Base-by-base conservation (phyloP, 1,140 invertebrate genomes). In the Calephelis nemesis region DNA sequence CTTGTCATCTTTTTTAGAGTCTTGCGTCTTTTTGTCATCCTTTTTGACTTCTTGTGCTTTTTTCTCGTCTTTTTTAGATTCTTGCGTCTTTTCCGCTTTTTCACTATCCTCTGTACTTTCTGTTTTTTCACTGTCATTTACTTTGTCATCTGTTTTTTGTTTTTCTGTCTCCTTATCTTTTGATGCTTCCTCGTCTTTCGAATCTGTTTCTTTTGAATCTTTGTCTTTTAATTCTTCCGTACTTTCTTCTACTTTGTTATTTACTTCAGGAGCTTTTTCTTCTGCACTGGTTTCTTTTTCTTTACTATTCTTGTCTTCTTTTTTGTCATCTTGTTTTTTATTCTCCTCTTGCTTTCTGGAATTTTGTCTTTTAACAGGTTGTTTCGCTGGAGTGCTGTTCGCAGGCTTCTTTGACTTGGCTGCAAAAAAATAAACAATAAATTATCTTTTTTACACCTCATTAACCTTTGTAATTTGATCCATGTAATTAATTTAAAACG, bases 371-470 rank as follows among this genome's bases (percentile, higher is more conserved):
- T 60, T 60, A n/a, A 60, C 54, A 12, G 54, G 84, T 65, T 84
- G 72, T 72, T 89, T 89, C 7, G 79, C 19, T 15, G 76, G 66
- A 42, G 81, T 84, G 54, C 49, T 83, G 62, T 82, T 85, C 0
- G 73, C 60, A 68, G 62, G 19, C 15, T 88, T 87, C 72, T 85
- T 90, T 54, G 74, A 13, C 80, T 89, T 87, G 0, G 74, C 85
- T 88, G 68, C n/a, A 71, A 67, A 48, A 52, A 2, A 30, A 30
- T 30, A 30, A 30, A 30, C 30, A 30, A 30, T 4, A 30, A 4
- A 30, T 1, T 30, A 19, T 19, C n/a, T n/a, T n/a, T n/a, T 19
- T 19, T 19, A 19, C 15, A 19, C 15, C 0, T 30, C 30, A 30
- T 30, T 30, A 30, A 30, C 1, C 30, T 30, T 30, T 30, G 30